These are phyloP conservation scores for Acestrorhynchus altus DNA, from an alignment of 2,797 vertebrate species.

Conservation along the genomic window DNA sequence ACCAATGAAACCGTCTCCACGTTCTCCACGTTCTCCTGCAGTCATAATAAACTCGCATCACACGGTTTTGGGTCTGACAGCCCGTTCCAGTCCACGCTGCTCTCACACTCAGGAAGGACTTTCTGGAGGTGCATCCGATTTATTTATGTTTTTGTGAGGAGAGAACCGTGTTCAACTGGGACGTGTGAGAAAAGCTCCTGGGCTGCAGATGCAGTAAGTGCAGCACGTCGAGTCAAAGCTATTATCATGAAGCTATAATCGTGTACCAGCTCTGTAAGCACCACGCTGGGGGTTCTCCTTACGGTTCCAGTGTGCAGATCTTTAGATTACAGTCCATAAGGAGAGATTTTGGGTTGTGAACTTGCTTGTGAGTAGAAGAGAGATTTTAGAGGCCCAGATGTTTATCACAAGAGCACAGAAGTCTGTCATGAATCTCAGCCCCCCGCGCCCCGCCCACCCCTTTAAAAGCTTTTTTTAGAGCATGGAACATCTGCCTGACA, in stretches of 20 bases:
- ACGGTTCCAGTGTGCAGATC: not conserved
- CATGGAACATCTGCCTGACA: conserved; percentile 53
- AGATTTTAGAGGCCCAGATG: conserved; percentile 51
- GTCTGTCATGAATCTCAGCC: conserved; percentile 45
- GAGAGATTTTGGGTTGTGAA: conserved; percentile 7
- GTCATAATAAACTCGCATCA: not conserved
- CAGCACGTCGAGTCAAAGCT: conserved; percentile 30
- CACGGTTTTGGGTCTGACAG: not conserved
- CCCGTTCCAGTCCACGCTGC: not conserved
- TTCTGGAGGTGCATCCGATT: not conserved
- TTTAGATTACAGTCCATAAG: conserved; percentile 18
- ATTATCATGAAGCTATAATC: conserved; percentile 45
- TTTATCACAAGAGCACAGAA: conserved; percentile 48
- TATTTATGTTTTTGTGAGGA: conserved; percentile 23
- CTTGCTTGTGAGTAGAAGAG: conserved; percentile 6
- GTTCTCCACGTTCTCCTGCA: conserved; percentile 11
- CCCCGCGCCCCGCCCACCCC: not conserved
- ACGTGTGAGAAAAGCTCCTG: conserved; percentile 12
- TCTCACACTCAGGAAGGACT: not conserved
- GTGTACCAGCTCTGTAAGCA: conserved; percentile 30
- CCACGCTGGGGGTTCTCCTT: not conserved
- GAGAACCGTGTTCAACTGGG: conserved; percentile 21
- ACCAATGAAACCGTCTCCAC: too few species aligned
- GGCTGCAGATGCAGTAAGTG: not conserved
- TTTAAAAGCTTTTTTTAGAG: conserved; percentile 35